phyloP scores from a whole-genome alignment of 2,888 invertebrate species.

The Parnassius smintheus region DNA sequence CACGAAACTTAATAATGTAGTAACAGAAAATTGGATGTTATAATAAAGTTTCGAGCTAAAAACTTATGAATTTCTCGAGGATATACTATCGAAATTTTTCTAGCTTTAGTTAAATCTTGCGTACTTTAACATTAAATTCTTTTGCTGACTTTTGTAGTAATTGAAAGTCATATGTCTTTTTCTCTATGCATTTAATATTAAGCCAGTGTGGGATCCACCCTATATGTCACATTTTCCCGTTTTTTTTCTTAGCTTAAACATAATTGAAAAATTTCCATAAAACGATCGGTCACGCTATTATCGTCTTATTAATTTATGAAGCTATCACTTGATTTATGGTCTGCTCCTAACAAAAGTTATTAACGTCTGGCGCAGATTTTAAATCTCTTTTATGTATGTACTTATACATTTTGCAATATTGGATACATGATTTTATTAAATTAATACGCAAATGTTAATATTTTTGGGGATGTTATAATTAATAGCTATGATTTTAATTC shows the following conservation, averaged over 20 bases:
- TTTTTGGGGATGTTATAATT: too few species aligned
- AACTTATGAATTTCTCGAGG: neutral
- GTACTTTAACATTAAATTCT: neutral
- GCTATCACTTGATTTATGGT: constrained; percentile 23
- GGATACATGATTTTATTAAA: too few species aligned
- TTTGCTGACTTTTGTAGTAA: neutral
- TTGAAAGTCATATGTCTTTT: neutral
- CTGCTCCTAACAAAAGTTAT: constrained; percentile 12
- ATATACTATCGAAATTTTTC: neutral
- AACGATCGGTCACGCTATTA: constrained; percentile 19
- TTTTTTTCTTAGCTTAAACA: constrained; percentile 4
- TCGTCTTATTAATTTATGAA: constrained; percentile 25
- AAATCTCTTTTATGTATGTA: too few species aligned
- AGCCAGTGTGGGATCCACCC: neutral
- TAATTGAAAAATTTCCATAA: constrained; percentile 24
- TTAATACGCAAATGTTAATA: too few species aligned
- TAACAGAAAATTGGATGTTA: too few species aligned
- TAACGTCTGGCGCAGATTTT: constrained; percentile 12
- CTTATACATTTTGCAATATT: too few species aligned
- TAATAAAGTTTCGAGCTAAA: neutral
- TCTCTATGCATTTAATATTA: neutral
- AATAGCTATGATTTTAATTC: too few species aligned
- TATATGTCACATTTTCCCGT: neutral
- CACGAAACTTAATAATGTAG: too few species aligned
- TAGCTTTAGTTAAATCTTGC: neutral